A percentile compares a stretch with the other conserved stretches of the same genome.
phyloP scores from a whole-genome alignment of 2,113 vertebrate genomes.

The Caracal caracal region DNA sequence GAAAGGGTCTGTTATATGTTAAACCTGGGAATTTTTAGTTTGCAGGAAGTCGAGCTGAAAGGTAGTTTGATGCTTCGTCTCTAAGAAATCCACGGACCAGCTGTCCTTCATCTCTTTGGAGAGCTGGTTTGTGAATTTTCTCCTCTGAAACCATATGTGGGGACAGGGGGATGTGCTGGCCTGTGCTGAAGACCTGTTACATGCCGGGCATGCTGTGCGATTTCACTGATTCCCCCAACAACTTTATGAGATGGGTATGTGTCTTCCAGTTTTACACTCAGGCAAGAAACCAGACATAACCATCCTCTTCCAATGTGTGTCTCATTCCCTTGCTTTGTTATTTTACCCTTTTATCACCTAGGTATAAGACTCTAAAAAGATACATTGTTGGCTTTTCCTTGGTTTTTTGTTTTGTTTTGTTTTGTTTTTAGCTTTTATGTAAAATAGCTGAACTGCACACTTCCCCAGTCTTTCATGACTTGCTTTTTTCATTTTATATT shows the following conservation, averaged over 20 bases:
- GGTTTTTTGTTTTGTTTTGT: neutral
- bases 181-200: accelerated
- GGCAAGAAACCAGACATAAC: too few species aligned
- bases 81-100: neutral
- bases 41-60: neutral
- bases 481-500: neutral
- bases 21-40: neutral
- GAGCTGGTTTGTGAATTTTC: neutral
- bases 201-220: accelerated
- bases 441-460: neutral
- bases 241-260: neutral
- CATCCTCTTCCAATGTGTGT: neutral
- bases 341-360: neutral
- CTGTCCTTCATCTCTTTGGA: neutral
- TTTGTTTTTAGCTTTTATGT: neutral
- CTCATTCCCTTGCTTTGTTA: neutral
- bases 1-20: neutral
- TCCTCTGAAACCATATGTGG: neutral
- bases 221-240: too few species aligned
- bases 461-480: neutral
- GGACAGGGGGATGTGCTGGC: accelerated
- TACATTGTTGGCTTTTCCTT: neutral
- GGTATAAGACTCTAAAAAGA: neutral
- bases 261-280: neutral
- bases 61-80: neutral